Base-by-base conservation (phyloP, 2,888 invertebrate genomes). In the Pycnomerus fuliginosus region DNA sequence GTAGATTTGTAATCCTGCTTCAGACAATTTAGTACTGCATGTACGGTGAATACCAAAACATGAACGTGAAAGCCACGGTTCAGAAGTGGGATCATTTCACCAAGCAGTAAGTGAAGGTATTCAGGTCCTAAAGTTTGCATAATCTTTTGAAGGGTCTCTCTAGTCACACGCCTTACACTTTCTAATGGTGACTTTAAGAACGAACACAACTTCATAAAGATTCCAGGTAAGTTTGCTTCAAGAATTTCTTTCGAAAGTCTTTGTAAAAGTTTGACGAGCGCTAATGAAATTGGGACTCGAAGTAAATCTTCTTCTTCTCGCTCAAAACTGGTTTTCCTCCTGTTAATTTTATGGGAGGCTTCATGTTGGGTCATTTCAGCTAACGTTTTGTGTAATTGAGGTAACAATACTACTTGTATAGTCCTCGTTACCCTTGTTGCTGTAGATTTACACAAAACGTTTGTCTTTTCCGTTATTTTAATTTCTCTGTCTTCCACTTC, bases 1-100 rank as follows among this genome's bases (percentile, higher is more conserved):
- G 81, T 82, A 0, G 84, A 76, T 67, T 83, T 78, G 46, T 94
- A 82, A n/a, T 78, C 71, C 0, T 78, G 73, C 62, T 83, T 85
- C 38, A 95, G 68, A 15, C 83, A 80, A 41, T 82, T 82, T 34
- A 98, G 72, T 2, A 98, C 81, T 0, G 86, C 80, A 65, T 96
- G 91, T 12, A 93, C 80, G 0, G 96, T 94, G 47, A 85, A 93
- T 2, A 89, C 88, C 36, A 98, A 74, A 0, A 98, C 96, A 62
- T 98, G 97, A 1, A 92, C 84, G 77, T 96, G 95, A 67, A 89
- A 98, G 7, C 98, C 98, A 64, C 86, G 81, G 0, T 84, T 90
- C 37, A 98, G 75, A 12, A 91, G 72, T 2, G 86, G 74, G 20
- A 84, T 83, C 68, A 98, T 80, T 70, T 95, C 93, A 46, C 82